A percentile compares a stretch with the other conserved stretches of the same genome.
phyloP scores from a whole-genome alignment of 2,888 invertebrate genomes.

The Monopis laevigella region DNA sequence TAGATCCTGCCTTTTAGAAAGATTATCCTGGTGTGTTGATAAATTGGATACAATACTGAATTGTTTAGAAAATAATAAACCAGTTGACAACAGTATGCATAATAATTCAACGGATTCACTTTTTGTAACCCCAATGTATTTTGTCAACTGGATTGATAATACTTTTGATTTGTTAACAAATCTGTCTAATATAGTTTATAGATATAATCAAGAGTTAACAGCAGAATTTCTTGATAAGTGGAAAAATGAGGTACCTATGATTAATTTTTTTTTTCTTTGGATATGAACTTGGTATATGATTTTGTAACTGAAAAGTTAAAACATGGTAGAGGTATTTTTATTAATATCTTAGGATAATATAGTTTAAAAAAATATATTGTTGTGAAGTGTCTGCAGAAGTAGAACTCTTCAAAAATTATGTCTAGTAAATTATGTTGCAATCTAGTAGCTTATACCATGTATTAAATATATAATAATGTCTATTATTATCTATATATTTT shows the following conservation, averaged over 20 bases:
- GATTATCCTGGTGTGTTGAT: conserved; percentile 47
- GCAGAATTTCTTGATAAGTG: conserved; percentile 29
- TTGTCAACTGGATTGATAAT: conserved; percentile 60
- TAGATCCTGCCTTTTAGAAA: conserved; percentile 41
- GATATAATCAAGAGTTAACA: conserved; percentile 34
- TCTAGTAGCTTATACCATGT: not conserved
- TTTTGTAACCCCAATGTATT: conserved; percentile 42
- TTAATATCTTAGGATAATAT: not conserved
- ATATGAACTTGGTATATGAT: no score
- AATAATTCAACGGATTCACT: conserved; percentile 30
- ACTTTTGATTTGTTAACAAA: conserved; percentile 48
- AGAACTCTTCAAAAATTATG: not conserved
- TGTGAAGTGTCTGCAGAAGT: no score
- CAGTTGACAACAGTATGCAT: conserved; percentile 15
- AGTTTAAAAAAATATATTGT: not conserved
- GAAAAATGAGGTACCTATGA: conserved; percentile 38
- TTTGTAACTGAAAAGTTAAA: no score
- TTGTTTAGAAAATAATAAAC: conserved; percentile 23
- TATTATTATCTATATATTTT: no score
- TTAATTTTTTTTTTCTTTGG: conserved; percentile 5
- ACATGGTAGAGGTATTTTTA: not conserved
- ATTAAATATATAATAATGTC: not conserved
- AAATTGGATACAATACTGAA: conserved; percentile 33
- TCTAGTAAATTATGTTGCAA: not conserved
- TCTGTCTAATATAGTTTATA: conserved; percentile 37